Conservation (phyloP, 2,797 vertebrate species). For the Halcyon badia region DNA sequence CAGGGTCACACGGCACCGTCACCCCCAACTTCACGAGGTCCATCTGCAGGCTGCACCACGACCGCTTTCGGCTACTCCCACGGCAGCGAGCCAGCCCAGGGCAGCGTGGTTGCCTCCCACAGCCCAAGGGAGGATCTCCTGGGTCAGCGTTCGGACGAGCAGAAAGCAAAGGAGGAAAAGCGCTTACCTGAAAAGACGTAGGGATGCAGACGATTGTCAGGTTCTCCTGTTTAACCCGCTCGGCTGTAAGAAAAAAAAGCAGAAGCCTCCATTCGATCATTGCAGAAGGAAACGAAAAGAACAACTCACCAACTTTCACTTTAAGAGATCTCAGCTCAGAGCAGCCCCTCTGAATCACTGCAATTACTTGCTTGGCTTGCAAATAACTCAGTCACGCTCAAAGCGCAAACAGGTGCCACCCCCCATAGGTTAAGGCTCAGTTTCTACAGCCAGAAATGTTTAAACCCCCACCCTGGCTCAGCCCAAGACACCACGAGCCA, state of each 20-base stretch:
- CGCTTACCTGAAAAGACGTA: slow-evolving; percentile 93
- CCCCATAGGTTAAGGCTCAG: neutral
- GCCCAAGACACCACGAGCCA: neutral
- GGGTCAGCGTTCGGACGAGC: neutral
- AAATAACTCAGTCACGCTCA: slow-evolving; percentile 45
- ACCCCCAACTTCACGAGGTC: neutral
- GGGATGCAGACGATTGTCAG: slow-evolving; percentile 93
- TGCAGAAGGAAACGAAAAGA: neutral
- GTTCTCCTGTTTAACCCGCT: slow-evolving; percentile 92
- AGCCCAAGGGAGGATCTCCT: neutral
- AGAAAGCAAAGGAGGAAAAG: neutral
- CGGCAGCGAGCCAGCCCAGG: accelerated
- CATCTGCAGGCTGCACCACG: neutral
- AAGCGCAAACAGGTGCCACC: neutral
- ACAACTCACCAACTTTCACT: neutral
- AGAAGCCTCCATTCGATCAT: neutral
- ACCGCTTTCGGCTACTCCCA: neutral
- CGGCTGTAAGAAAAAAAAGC: slow-evolving; percentile 82
- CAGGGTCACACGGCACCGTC: neutral
- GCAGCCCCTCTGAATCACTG: slow-evolving; percentile 8
- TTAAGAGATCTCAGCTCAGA: slow-evolving; percentile 14
- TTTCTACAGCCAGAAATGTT: neutral
- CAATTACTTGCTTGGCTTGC: slow-evolving; percentile 53
- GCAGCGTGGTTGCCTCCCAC: accelerated
- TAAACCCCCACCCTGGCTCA: neutral